These are phyloP conservation scores for Gastrophysa polygoni DNA, from an alignment of 2,888 invertebrate genomes.

Conservation along the genomic window DNA sequence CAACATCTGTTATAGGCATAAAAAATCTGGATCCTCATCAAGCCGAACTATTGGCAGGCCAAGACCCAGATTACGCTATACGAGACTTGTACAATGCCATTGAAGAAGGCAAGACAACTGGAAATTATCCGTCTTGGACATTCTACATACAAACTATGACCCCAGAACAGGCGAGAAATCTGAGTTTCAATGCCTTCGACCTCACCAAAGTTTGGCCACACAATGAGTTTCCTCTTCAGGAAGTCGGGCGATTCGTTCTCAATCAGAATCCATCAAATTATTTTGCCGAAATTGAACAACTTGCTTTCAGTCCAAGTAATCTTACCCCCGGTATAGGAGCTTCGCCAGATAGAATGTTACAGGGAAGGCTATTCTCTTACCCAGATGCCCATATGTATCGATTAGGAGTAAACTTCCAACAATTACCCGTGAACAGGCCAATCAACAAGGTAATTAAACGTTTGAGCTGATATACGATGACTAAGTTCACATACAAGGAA, in stretches of 20 bases:
- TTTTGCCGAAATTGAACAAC: constrained; percentile 89
- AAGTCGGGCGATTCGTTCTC: constrained; percentile 81
- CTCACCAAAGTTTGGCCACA: constrained; percentile 78
- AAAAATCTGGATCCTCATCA: constrained; percentile 73
- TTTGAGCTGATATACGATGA: too few species aligned
- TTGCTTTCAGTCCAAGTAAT: constrained; percentile 86
- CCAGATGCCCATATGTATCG: constrained; percentile 88
- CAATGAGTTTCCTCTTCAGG: constrained; percentile 79
- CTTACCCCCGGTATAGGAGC: constrained; percentile 89
- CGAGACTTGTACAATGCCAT: constrained; percentile 90
- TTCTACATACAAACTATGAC: constrained; percentile 84
- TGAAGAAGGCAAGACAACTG: constrained; percentile 62
- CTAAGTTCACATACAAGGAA: too few species aligned
- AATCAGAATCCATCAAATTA: constrained; percentile 89
- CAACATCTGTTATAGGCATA: constrained; percentile 57
- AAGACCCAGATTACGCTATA: constrained; percentile 85
- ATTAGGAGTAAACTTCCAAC: constrained; percentile 86
- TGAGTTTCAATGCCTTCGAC: constrained; percentile 87
- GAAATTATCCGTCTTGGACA: constrained; percentile 72
- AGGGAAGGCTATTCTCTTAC: constrained; percentile 84
- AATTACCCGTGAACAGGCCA: constrained; percentile 93
- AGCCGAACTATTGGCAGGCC: constrained; percentile 70
- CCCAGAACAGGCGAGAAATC: constrained; percentile 77
- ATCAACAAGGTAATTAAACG: constrained; percentile 53
- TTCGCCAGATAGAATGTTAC: constrained; percentile 89